A percentile compares a stretch with the other conserved stretches of the same genome.
phyloP scores from a whole-genome alignment of 2,888 invertebrate genomes.

The Liposcelis brunnea region DNA sequence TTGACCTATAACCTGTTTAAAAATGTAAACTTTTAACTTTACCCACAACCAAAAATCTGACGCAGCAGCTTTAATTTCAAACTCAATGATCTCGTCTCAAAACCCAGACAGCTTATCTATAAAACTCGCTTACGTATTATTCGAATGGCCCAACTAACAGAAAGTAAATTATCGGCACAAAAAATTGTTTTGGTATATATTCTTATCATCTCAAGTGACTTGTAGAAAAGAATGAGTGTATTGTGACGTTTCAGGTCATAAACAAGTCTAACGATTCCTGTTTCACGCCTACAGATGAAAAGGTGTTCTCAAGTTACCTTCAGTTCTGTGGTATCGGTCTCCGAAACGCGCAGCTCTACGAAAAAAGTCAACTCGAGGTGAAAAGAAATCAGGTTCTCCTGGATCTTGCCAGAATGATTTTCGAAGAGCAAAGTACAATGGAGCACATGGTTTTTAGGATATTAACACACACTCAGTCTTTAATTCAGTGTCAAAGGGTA shows the following conservation, averaged over 20 bases:
- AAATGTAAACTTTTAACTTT: too few relatives aligned
- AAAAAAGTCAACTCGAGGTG: constrained; percentile 86
- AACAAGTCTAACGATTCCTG: constrained; percentile 74
- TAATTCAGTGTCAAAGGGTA: constrained; percentile 87
- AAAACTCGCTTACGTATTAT: too few relatives aligned
- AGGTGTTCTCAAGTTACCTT: constrained; percentile 79
- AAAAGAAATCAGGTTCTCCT: constrained; percentile 87
- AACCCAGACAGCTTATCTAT: too few relatives aligned
- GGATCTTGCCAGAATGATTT: constrained; percentile 89
- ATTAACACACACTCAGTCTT: constrained; percentile 80
- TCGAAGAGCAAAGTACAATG: constrained; percentile 91
- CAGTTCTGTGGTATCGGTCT: constrained; percentile 94
- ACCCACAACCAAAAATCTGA: too few relatives aligned
- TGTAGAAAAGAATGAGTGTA: not conserved
- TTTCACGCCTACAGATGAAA: constrained; percentile 74
- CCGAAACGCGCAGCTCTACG: constrained; percentile 89
- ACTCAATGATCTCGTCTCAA: too few relatives aligned
- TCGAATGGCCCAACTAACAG: too few relatives aligned
- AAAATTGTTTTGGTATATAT: constrained; percentile 12
- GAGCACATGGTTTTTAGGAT: constrained; percentile 90
- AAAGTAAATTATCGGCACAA: too few relatives aligned
- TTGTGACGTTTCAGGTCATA: constrained; percentile 47
- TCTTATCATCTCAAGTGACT: constrained; percentile 8
- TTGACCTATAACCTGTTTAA: too few relatives aligned
- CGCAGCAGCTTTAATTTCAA: too few relatives aligned